Evolutionary conservation across 2,888 invertebrate genomes (phyloP), one percentile per base, ranked within the genome.

Genomic region (Athalia circularis): DNA sequence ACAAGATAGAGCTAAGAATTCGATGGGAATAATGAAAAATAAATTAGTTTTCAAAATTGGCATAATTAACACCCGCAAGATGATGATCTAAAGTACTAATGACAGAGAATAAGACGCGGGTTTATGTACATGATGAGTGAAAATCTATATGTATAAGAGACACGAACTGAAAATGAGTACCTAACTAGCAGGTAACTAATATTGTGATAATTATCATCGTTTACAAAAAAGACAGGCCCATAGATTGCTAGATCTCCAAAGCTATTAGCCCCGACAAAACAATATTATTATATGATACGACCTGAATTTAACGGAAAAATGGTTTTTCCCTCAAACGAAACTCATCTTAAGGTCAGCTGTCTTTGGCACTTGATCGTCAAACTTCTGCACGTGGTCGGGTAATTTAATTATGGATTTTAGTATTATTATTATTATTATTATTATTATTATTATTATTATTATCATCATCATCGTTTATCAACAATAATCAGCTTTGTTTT

Each of bases 311-410:
- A 64, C 9, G 9, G 0, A 43, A 9, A 68, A 54, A 68, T 54
- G 15, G n/a, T 54, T 68, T 68, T 68, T 68, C n/a, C 29, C 29
- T n/a, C 29, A 29, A 29, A 29, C 29, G 29, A 29, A 29, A 29
- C 29, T 64, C 6, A 64, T 64, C n/a, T 64, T 11, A 6, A 64
- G 45, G 45, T 45, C 64, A 64, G 64, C 64, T 64, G 64, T 45
- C n/a, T 64, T 45, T 29, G 7, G 8, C 6, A 45, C n/a, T 11
- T 45, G 1, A 59, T 59, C 13, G 15, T 45, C 64, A 64, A 45
- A 64, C 45, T 64, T 3, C 45, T 45, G 29, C 29, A 29, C 64
- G 45, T 8, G 2, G 11, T 11, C 45, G 64, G 9, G 3, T 45
- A 45, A 64, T 43, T 6, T 11, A n/a, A 11, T 64, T 64, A 45